These are phyloP conservation scores for Mya arenaria DNA, from an alignment of 1,140 invertebrate species.

Conservation along the genomic window DNA sequence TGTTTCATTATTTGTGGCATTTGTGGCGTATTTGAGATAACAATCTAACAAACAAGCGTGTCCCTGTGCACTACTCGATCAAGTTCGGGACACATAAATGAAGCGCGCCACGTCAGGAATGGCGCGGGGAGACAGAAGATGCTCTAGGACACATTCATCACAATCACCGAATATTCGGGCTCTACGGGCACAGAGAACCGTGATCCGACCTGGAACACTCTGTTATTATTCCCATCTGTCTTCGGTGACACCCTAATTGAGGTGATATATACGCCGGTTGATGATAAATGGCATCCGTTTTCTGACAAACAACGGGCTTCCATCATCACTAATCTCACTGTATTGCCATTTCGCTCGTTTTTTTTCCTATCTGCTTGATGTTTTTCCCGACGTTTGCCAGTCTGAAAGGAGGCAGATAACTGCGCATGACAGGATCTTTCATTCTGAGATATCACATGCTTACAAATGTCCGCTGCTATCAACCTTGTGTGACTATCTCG, in stretches of 20 bases:
- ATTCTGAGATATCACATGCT: slow-evolving; percentile 53
- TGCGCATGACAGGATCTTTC: slow-evolving; percentile 56
- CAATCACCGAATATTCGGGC: background rate
- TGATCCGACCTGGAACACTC: background rate
- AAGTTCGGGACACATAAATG: background rate
- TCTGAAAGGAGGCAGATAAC: slow-evolving; percentile 55
- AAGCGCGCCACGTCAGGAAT: background rate
- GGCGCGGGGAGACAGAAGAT: background rate
- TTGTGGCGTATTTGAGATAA: too few relatives aligned
- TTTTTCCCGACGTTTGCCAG: slow-evolving; percentile 40
- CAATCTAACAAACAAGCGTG: too few relatives aligned
- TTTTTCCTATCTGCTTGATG: slow-evolving; percentile 11
- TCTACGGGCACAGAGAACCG: too few relatives aligned
- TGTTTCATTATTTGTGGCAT: too few relatives aligned
- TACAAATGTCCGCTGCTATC: slow-evolving; percentile 48
- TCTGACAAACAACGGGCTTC: slow-evolving; percentile 55
- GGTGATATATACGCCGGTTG: slow-evolving; percentile 42
- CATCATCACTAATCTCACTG: slow-evolving; percentile 49
- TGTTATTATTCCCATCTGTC: slow-evolving; percentile 44
- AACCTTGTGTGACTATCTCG: slow-evolving; percentile 36
- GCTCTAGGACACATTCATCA: slow-evolving; percentile 1
- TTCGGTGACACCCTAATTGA: slow-evolving; percentile 54
- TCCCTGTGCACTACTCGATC: too few relatives aligned
- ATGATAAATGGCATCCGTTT: slow-evolving; percentile 55
- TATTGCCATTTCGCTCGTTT: slow-evolving; percentile 29